These are phyloP conservation scores for Numenius phaeopus DNA, from an alignment of 2,797 vertebrate species.

Conservation along the genomic window DNA sequence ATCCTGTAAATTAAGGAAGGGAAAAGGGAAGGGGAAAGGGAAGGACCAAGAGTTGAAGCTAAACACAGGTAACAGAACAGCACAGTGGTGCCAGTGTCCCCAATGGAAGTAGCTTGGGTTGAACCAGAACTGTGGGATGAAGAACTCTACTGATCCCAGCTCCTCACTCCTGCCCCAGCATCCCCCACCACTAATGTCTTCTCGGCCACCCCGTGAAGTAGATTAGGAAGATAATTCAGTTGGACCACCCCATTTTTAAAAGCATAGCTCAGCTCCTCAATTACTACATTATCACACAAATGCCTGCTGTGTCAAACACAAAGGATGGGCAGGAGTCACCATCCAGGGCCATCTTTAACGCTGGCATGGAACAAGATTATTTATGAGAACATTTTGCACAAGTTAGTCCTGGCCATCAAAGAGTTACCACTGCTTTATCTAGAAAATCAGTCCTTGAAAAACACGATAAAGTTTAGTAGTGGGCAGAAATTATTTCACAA, in stretches of 20 bases:
- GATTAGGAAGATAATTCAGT: not conserved
- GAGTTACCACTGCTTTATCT: not conserved
- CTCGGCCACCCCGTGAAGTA: not conserved
- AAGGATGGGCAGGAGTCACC: not conserved
- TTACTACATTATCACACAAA: not conserved
- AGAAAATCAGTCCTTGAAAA: slow-evolving; percentile 7
- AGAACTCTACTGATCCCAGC: not conserved
- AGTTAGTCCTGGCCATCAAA: not conserved
- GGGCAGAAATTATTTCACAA: not conserved
- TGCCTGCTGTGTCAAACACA: not conserved
- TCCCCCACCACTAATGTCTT: not conserved
- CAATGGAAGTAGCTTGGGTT: not conserved
- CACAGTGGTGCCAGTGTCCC: fast-evolving
- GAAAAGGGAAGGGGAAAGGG: not conserved
- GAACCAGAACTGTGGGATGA: not conserved
- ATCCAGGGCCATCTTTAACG: not conserved
- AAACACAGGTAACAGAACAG: fast-evolving
- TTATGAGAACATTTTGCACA: not conserved
- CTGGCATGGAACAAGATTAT: not conserved
- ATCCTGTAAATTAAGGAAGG: not conserved
- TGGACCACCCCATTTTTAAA: not conserved
- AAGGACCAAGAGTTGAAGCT: not conserved
- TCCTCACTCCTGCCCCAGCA: not conserved
- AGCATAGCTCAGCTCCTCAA: not conserved
- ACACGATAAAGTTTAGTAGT: not conserved